These are phyloP conservation scores for Amiota minor DNA, from an alignment of 2,888 invertebrate genomes.

Conservation along the genomic window DNA sequence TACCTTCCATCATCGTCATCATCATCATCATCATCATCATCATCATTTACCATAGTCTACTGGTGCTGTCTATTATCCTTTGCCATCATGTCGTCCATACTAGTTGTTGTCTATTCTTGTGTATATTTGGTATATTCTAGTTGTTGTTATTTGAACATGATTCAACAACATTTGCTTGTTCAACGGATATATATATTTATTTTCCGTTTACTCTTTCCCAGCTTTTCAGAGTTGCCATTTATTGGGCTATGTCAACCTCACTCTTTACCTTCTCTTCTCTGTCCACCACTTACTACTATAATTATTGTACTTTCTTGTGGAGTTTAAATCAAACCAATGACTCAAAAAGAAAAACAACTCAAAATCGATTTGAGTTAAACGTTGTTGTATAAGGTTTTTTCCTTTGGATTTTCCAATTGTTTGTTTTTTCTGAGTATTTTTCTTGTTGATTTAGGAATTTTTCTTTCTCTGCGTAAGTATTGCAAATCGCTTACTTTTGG, in stretches of 20 bases:
- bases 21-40: conserved; percentile 51
- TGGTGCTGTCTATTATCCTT: too few relatives aligned
- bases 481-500: conserved; percentile 57
- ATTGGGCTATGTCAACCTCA: conserved; percentile 21
- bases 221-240: background rate
- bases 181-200: conserved; percentile 62
- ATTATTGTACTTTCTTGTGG: too few relatives aligned
- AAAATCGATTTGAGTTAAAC: conserved; percentile 67
- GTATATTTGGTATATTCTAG: conserved; percentile 27
- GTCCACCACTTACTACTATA: too few relatives aligned
- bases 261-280: conserved; percentile 32
- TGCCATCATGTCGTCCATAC: conserved; percentile 9
- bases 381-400: conserved; percentile 30
- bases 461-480: conserved; percentile 37
- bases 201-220: conserved; percentile 45
- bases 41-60: conserved; percentile 24
- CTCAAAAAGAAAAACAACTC: conserved; percentile 39
- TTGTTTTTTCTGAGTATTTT: background rate
- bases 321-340: conserved; percentile 48
- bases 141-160: conserved; percentile 54
- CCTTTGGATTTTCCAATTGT: background rate
- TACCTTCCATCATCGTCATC: too few relatives aligned
- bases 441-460: conserved; percentile 59
- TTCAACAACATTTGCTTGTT: conserved; percentile 67
- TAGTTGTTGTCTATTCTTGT: conserved; percentile 12